Evolutionary conservation across 2,113 vertebrate species (phyloP).

Genomic region (Cromileptes altivelis): DNA sequence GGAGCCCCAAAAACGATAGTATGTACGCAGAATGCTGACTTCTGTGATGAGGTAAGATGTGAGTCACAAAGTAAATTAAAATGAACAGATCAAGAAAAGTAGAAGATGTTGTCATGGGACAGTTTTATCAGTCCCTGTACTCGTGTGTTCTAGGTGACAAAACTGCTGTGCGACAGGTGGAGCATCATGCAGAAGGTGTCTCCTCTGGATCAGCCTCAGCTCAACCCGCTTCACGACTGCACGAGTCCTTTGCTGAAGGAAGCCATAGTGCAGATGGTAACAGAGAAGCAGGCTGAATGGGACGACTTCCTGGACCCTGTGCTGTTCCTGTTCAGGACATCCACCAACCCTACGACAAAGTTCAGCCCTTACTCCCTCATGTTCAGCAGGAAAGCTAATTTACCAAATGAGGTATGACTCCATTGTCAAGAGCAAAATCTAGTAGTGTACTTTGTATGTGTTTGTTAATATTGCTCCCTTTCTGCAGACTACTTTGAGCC

Average conservation of each 20-base stretch:
- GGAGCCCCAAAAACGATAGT: slow-evolving; percentile 89
- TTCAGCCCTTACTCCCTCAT: slow-evolving; percentile 91
- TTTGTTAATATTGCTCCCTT: not conserved
- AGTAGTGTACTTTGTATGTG: not conserved
- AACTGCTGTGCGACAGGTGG: slow-evolving; percentile 86
- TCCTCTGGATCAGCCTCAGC: slow-evolving; percentile 76
- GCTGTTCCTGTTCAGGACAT: slow-evolving; percentile 89
- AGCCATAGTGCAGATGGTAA: slow-evolving; percentile 86
- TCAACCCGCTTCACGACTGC: slow-evolving; percentile 79
- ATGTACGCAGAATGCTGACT: slow-evolving; percentile 84
- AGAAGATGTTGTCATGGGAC: not conserved
- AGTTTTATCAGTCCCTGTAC: not conserved
- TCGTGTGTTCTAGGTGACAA: slow-evolving; percentile 83
- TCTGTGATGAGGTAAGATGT: slow-evolving; percentile 90
- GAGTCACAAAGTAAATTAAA: not conserved
- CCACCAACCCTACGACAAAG: slow-evolving; percentile 87
- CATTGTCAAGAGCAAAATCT: not conserved
- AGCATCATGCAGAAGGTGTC: slow-evolving; percentile 86
- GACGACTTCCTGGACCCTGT: slow-evolving; percentile 88
- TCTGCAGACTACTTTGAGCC: slow-evolving; percentile 73
- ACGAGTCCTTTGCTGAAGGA: slow-evolving; percentile 82
- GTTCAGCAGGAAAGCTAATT: slow-evolving; percentile 88
- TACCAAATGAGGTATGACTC: slow-evolving; percentile 78
- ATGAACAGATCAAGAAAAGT: not conserved
- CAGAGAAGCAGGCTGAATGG: slow-evolving; percentile 88